Base-by-base conservation (phyloP, 2,888 invertebrate species). In the Zaprionus bogoriensis region DNA sequence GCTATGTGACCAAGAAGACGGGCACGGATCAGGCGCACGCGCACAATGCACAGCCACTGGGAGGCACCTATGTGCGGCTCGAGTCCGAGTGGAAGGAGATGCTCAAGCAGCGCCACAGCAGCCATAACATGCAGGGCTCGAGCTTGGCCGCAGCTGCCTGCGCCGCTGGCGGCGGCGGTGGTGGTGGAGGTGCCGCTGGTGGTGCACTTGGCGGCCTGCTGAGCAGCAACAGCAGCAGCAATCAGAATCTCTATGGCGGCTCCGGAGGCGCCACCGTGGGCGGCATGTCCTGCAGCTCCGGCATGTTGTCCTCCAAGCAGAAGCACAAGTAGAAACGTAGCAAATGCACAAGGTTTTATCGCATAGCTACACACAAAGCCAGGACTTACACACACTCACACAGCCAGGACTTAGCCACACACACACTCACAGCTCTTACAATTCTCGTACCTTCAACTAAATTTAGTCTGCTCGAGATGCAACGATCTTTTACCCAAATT, bases 21-120 rank as follows among this genome's bases (percentile, higher is more conserved):
- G 90, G 88, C 9, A 78, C 80, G 12, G 90, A 91, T 42, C 78
- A 77, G n/a, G 78, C 67, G 46, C 42, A 85, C 7, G 65, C 72
- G 3, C 77, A 85, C 52, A 77, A 79, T 50, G 54, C 75, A n/a
- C 66, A 79, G 14, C 83, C 85, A 32, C 36, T 83, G 30, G 96
- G 96, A 55, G 96, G 96, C n/a, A 92, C 94, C 27, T 96, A 95
- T 91, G 92, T 94, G 1, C 93, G 93, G 47, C 90, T 96, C 67
- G 96, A 96, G 89, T 92, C 94, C 5, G 96, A 96, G 86, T 96
- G 96, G 95, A 93, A 94, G 70, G 96, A 96, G 63, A 88, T 88
- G 69, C 58, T 90, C 2, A 90, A 89, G 57, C 89, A 89, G 46
- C 89, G 85, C 2, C 82, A 84, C 67, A 77, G 36, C 41, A 80